These are phyloP conservation scores for Solen grandis DNA, from an alignment of 1,140 invertebrate species.

Conservation along the genomic window DNA sequence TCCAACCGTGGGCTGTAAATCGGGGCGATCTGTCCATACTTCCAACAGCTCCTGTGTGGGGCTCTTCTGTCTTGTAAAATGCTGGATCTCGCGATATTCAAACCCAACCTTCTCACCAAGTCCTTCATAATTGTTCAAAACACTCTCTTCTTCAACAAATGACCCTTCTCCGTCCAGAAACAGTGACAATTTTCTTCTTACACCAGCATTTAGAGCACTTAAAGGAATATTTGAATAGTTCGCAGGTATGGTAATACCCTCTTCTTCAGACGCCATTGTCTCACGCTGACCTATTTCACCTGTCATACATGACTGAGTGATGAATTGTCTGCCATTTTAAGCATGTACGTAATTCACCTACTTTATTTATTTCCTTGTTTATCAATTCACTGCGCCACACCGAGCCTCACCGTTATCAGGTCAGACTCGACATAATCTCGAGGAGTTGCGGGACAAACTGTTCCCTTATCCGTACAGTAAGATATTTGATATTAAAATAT, in stretches of 20 bases:
- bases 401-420: too few species aligned
- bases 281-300: too few species aligned
- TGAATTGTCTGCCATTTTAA: too few species aligned
- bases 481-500: too few species aligned
- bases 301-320: too few species aligned
- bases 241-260: slow-evolving; percentile 23
- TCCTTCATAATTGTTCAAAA: slow-evolving; percentile 48
- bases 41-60: slow-evolving; percentile 44
- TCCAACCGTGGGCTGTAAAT: slow-evolving; percentile 42
- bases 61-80: slow-evolving; percentile 40
- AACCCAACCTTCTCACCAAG: slow-evolving; percentile 52
- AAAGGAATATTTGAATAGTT: slow-evolving; percentile 34
- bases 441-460: too few species aligned
- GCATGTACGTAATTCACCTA: too few species aligned
- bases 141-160: slow-evolving; percentile 22
- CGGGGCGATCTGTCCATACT: slow-evolving; percentile 38
- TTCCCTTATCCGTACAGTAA: too few species aligned
- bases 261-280: background rate
- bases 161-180: slow-evolving; percentile 32
- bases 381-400: too few species aligned
- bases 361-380: too few species aligned
- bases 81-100: slow-evolving; percentile 41
- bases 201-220: slow-evolving; percentile 25
- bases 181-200: slow-evolving; percentile 28
- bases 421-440: too few species aligned